Conservation (phyloP, 2,797 vertebrate species). For the Notoglanidium macrostoma region DNA sequence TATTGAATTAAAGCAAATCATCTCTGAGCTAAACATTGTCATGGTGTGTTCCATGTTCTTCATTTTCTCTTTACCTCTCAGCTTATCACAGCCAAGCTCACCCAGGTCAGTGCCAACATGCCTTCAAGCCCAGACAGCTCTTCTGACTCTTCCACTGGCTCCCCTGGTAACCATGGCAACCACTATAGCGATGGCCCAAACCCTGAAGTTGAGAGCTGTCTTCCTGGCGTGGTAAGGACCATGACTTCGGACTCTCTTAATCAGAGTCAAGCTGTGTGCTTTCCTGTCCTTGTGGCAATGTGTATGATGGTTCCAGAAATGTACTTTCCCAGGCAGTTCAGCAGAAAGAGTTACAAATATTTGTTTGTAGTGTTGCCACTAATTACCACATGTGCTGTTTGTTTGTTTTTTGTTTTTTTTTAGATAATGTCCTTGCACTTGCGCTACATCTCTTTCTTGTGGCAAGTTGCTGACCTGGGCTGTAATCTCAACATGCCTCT, state of each 20-base stretch:
- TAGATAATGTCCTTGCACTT: conserved; percentile 99
- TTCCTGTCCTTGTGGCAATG: background rate
- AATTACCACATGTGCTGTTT: conserved; percentile 53
- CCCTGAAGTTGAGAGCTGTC: conserved; percentile 97
- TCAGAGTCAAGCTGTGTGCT: background rate
- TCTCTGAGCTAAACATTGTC: background rate
- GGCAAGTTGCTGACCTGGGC: conserved; percentile 98
- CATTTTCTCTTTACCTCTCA: conserved; percentile 57
- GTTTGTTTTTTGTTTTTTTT: conserved; percentile 23
- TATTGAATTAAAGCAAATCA: background rate
- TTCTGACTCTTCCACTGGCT: conserved; percentile 98
- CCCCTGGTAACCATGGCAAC: conserved; percentile 98
- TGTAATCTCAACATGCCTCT: conserved; percentile 97
- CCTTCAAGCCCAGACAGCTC: conserved; percentile 99
- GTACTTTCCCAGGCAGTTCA: background rate
- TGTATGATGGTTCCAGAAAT: background rate
- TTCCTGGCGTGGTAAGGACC: conserved; percentile 94
- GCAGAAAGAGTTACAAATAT: background rate
- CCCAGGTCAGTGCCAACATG: conserved; percentile 99
- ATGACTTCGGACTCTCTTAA: conserved; percentile 27
- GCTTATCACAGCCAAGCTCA: conserved; percentile 99
- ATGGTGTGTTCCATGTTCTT: background rate
- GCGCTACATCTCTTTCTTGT: conserved; percentile 98
- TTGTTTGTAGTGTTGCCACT: background rate
- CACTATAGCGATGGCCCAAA: conserved; percentile 98